phyloP scores from a whole-genome alignment of 2,113 vertebrate species.

The Aspiorhynchus laticeps region DNA sequence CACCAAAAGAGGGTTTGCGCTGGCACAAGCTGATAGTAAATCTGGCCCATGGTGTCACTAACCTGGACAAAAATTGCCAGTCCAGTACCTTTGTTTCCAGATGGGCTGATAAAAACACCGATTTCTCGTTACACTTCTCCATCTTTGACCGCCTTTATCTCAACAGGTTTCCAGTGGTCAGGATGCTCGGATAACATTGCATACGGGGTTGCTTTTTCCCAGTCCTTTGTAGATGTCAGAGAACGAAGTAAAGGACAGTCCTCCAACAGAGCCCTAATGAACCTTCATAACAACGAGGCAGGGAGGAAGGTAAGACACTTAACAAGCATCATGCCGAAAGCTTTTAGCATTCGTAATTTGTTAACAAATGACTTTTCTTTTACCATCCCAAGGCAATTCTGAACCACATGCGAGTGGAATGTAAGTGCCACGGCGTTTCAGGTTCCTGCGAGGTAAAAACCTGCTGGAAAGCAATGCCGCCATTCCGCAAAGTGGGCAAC shows the following conservation, averaged over 20 bases:
- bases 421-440: conserved; percentile 96
- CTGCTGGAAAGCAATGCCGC: conserved; percentile 97
- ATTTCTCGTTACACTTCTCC: background rate
- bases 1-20: no score
- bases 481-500: conserved; percentile 96
- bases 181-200: conserved; percentile 99
- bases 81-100: background rate
- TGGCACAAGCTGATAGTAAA: no score
- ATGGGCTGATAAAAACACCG: background rate
- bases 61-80: background rate
- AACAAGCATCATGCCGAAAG: background rate
- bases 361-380: background rate
- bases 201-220: conserved; percentile 96
- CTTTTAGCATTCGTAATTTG: background rate
- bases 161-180: conserved; percentile 96
- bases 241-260: conserved; percentile 97
- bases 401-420: conserved; percentile 96
- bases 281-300: conserved; percentile 98
- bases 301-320: conserved; percentile 88
- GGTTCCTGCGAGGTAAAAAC: conserved; percentile 98
- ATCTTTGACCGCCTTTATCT: background rate
- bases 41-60: no score
- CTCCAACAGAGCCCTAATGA: conserved; percentile 94
- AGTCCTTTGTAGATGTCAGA: conserved; percentile 94
- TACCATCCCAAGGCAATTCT: conserved; percentile 85